Evolutionary conservation across 2,113 vertebrate species (phyloP), one percentile per base, ranked within the genome.

Genomic region (Scomber scombrus): DNA sequence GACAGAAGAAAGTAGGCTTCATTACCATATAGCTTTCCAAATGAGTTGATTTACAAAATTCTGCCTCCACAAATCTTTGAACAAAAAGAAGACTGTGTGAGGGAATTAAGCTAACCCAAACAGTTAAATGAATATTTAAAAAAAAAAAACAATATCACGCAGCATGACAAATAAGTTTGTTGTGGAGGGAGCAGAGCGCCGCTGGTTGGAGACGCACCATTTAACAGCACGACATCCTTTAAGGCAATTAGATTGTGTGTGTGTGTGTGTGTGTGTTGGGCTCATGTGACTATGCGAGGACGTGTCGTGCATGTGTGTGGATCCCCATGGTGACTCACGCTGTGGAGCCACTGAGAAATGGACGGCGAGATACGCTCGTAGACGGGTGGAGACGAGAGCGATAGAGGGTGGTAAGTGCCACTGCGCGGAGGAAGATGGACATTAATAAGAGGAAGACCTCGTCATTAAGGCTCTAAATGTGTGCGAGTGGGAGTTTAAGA

Each of bases 391-490:
- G 74, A 8, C 11, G 6, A 18, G 58, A 67, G 58, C 75, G 72
- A 91, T 57, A 62, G 66, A 88, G 63, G 72, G 55, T 40, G 52
- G 78, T 88, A 91, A 91, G 88, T 89, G 81, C 71, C 58, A 45
- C 47, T 9, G 61, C 4, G 23, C 4, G 29, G 85, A 85, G 85
- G 80, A 91, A 85, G 84, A 85, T 21, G 75, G 84, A 89, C 90
- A 91, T 92, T 92, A 91, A 87, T 55, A 56, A 87, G 80, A 89
- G 87, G 77, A 89, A 88, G 70, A 57, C 50, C 21, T 85, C 55
- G 3, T 90, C 89, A 70, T 87, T 88, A 87, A 54, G 70, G 47
- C 65, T 69, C n/a, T 23, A 16, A 55, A n/a, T 65, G 65, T 75
- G 75, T 43, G 47, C 0, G 10, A 11, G 69, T 51, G 65, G 71